Percentiles rank a stretch among this genome's conserved stretches.
These are phyloP conservation scores for Galaxea fascicularis DNA, from an alignment of 92 coral and sea anemone species.

Conservation along the genomic window DNA sequence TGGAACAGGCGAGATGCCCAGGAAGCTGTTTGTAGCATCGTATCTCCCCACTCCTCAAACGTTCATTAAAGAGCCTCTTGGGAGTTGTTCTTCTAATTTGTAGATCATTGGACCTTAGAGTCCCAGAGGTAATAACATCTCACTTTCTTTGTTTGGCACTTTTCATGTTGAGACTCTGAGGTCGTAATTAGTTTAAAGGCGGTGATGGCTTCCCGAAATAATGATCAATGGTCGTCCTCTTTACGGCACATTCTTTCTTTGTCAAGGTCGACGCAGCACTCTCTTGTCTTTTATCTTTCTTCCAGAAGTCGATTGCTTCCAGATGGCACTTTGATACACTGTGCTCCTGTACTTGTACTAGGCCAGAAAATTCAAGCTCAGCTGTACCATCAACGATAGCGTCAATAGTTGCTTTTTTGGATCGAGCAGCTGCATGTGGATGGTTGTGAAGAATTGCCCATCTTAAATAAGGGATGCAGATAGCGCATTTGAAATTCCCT, in stretches of 20 bases:
- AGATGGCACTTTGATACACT: constrained; percentile 50
- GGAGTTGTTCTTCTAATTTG: constrained; percentile 46
- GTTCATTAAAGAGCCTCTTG: neutral
- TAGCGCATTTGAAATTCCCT: constrained; percentile 37
- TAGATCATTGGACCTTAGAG: constrained; percentile 32
- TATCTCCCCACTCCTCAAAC: constrained; percentile 15
- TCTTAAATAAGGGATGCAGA: constrained; percentile 36
- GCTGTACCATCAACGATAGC: constrained; percentile 47
- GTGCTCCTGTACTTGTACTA: constrained; percentile 47
- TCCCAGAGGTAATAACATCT: constrained; percentile 46
- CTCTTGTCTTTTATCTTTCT: constrained; percentile 19
- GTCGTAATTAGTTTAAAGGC: constrained; percentile 41
- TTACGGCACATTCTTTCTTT: neutral
- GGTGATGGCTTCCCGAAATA: constrained; percentile 17
- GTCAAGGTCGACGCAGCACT: neutral
- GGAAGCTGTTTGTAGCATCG: constrained; percentile 5
- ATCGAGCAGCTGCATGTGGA: constrained; percentile 16
- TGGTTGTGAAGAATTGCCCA: constrained; percentile 37
- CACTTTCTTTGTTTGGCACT: constrained; percentile 16
- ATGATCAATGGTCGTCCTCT: constrained; percentile 22
- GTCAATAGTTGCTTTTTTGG: constrained; percentile 37
- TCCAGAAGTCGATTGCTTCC: constrained; percentile 39
- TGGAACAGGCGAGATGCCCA: constrained; percentile 34
- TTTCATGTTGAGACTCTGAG: constrained; percentile 29
- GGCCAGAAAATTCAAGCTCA: constrained; percentile 30